Evolutionary conservation across 2,113 vertebrate genomes (phyloP).

Genomic region (Aythya baeri): DNA sequence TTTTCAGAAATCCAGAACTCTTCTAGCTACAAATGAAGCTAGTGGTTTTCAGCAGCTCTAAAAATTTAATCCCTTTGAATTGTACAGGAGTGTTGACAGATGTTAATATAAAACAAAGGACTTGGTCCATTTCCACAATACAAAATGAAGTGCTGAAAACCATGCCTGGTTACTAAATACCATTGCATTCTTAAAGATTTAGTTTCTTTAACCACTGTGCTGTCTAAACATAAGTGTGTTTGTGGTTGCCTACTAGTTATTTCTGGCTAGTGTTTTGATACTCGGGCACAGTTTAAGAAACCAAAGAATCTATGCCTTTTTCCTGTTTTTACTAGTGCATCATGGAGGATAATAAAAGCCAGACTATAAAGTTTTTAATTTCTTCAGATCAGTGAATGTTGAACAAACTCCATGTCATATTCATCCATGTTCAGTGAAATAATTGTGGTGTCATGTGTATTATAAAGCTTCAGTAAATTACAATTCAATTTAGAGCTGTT

Average conservation of each 20-base stretch:
- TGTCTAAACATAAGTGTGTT: neutral
- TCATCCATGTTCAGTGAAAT: neutral
- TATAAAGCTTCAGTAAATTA: neutral
- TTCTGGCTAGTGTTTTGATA: neutral
- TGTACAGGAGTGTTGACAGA: neutral
- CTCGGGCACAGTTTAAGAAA: neutral
- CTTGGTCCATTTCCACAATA: neutral
- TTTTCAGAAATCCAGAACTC: neutral
- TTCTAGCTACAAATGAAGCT: neutral
- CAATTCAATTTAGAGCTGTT: neutral
- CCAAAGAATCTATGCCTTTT: neutral
- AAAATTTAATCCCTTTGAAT: neutral
- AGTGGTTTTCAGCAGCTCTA: neutral
- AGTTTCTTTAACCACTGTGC: neutral
- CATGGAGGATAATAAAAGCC: neutral
- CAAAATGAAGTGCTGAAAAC: neutral
- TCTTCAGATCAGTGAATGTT: neutral
- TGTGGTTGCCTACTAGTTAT: neutral
- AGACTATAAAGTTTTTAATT: neutral
- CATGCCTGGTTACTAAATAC: neutral
- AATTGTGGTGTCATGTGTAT: neutral
- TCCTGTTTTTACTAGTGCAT: neutral
- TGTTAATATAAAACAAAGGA: neutral
- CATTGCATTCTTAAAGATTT: neutral
- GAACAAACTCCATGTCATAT: neutral